Base-by-base conservation (phyloP, 2,113 vertebrate genomes). In the Tursiops truncatus region DNA sequence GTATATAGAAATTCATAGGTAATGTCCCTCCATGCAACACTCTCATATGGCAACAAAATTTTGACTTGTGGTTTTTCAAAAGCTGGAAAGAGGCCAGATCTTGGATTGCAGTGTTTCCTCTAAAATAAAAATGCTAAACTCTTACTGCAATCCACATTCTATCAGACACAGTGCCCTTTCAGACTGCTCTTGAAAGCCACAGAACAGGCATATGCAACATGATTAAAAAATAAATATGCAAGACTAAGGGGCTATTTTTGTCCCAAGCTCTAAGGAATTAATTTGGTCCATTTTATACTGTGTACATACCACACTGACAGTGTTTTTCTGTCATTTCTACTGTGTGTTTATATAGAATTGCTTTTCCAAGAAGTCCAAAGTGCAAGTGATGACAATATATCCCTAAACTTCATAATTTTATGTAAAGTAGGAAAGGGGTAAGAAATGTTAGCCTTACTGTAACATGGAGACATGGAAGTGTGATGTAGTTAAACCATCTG, bases 291-390 rank as follows among this genome's bases (percentile, higher is more conserved):
- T 89, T 95, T 98, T 94, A 62, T 94, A 38, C 63, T 92, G 93
- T 87, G 47, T 95, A 94, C 94, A 92, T 95, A 97, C 44, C 84
- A 97, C 65, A 88, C 38, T 77, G 94, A 91, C 88, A 94, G 13
- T 92, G 67, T 91, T 92, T 95, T 90, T 71, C 91, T 82, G 79
- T 77, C 63, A 62, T 31, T 88, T 96, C 85, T 89, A 47, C 63
- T 77, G 53, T 80, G 70, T 84, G 44, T 94, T 97, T 88, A 94
- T 11, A 85, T 71, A 74, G 50, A 44, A 89, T 44, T 10, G 1
- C 77, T 93, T 94, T 93, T 41, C 71, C 67, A 88, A 76, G 77
- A 60, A 82, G 15, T 60, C 86, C 58, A 31, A 50, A 92, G 70
- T 62, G 5, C 44, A 28, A 56, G 31, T 26, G 50, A 87, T 67